These are phyloP conservation scores for Drosophila bocqueti DNA, from an alignment of 1,140 invertebrate genomes.

Conservation along the genomic window DNA sequence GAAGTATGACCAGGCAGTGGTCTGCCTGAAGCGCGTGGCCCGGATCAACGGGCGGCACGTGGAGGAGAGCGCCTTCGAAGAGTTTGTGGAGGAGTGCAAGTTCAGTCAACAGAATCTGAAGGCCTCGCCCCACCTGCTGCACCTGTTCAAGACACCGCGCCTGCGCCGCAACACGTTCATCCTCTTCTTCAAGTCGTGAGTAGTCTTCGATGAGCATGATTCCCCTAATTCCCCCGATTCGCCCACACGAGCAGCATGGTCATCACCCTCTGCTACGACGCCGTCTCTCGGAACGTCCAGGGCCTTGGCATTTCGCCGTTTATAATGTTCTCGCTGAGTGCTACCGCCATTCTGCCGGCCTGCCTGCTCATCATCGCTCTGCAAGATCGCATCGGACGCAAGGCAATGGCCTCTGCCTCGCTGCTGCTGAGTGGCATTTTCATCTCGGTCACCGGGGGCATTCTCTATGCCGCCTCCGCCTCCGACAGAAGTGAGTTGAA, in stretches of 20 bases:
- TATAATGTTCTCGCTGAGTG: conserved; percentile 86
- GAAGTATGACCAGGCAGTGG: conserved; percentile 86
- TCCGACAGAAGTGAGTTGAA: conserved; percentile 53
- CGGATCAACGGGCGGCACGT: conserved; percentile 86
- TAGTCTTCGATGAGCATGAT: conserved; percentile 14
- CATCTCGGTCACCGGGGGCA: conserved; percentile 78
- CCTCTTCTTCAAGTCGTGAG: conserved; percentile 87
- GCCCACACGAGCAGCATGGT: conserved; percentile 85
- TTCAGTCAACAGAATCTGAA: conserved; percentile 56
- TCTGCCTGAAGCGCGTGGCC: conserved; percentile 86
- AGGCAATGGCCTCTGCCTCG: conserved; percentile 87
- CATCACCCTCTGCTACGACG: conserved; percentile 88
- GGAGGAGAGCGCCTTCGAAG: conserved; percentile 75
- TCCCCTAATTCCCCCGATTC: conserved; percentile 17
- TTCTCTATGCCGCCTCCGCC: conserved; percentile 57
- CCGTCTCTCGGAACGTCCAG: conserved; percentile 87
- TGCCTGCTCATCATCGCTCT: conserved; percentile 86
- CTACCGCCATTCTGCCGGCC: conserved; percentile 86
- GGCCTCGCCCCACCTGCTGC: conserved; percentile 58
- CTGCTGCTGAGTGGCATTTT: conserved; percentile 86
- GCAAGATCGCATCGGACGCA: conserved; percentile 87
- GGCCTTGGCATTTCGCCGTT: conserved; percentile 87
- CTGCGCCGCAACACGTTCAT: conserved; percentile 86
- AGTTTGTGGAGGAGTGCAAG: conserved; percentile 84
- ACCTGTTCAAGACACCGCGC: conserved; percentile 85